phyloP scores from a whole-genome alignment of 2,888 invertebrate species.

The Gryllus longicercus region DNA sequence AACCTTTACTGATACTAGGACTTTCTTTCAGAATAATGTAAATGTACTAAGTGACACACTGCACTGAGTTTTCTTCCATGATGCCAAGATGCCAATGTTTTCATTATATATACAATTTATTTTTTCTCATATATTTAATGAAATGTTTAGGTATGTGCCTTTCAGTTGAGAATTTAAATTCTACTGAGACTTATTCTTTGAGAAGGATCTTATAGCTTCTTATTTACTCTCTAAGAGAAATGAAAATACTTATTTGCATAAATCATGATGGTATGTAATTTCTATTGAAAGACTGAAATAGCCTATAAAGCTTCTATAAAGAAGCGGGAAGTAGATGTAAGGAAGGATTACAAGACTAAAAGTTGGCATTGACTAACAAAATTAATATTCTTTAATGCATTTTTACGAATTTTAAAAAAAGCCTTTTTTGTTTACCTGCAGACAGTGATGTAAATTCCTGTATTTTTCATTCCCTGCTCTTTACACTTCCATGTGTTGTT shows the following conservation, averaged over 20 bases:
- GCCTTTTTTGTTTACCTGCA: too few species aligned
- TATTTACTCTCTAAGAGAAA: not conserved
- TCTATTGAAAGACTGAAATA: slow-evolving; percentile 1
- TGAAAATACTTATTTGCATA: not conserved
- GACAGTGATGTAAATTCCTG: too few species aligned
- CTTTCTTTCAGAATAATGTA: not conserved
- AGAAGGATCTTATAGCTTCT: not conserved
- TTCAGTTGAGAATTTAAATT: not conserved
- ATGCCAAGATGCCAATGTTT: not conserved
- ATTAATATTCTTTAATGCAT: not conserved
- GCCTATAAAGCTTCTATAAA: not conserved
- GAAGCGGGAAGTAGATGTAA: not conserved
- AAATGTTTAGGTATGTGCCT: not conserved
- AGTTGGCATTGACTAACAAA: not conserved
- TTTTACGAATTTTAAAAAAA: too few species aligned
- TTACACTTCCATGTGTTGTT: too few species aligned
- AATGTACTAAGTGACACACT: not conserved
- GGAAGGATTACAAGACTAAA: slow-evolving; percentile 9
- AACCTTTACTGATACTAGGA: not conserved
- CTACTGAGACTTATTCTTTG: not conserved
- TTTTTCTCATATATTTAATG: not conserved
- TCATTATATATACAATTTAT: not conserved
- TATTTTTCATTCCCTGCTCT: too few species aligned
- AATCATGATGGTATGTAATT: not conserved
- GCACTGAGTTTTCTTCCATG: not conserved